These are phyloP conservation scores for Aphidius colemani DNA, from an alignment of 2,888 invertebrate genomes.

Conservation along the genomic window DNA sequence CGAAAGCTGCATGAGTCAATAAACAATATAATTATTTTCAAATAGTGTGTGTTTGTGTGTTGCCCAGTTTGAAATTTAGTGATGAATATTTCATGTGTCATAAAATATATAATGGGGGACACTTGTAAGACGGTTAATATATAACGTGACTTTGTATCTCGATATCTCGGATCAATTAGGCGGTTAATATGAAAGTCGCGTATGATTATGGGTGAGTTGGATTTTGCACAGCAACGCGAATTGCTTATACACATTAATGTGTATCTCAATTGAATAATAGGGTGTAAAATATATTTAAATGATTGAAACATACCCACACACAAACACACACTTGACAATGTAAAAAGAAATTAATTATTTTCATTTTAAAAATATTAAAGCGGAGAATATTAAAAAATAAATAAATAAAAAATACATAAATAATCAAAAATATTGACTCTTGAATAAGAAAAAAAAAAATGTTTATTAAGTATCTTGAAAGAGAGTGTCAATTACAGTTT, in stretches of 20 bases:
- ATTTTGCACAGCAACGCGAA: too few relatives aligned
- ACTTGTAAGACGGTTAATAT: background rate
- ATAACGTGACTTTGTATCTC: background rate
- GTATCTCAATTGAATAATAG: too few relatives aligned
- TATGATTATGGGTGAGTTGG: too few relatives aligned
- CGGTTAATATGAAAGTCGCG: conserved; percentile 3
- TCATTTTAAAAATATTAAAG: background rate
- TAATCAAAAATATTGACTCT: background rate
- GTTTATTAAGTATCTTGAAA: conserved; percentile 3
- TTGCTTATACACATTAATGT: too few relatives aligned
- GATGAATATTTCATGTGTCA: conserved; percentile 11
- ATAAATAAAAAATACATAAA: background rate
- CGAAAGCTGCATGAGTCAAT: conserved; percentile 13
- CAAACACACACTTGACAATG: too few relatives aligned
- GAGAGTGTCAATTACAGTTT: conserved; percentile 39
- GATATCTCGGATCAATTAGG: background rate
- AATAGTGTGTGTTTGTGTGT: too few relatives aligned
- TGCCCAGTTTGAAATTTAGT: background rate
- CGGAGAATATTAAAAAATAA: background rate
- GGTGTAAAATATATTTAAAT: too few relatives aligned
- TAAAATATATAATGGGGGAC: conserved; percentile 15
- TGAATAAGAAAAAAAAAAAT: conserved; percentile 13
- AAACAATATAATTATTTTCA: conserved; percentile 18
- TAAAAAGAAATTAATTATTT: too few relatives aligned
- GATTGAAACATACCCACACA: too few relatives aligned